Evolutionary conservation across 2,113 vertebrate species (phyloP).

Genomic region (Grammomys surdaster): DNA sequence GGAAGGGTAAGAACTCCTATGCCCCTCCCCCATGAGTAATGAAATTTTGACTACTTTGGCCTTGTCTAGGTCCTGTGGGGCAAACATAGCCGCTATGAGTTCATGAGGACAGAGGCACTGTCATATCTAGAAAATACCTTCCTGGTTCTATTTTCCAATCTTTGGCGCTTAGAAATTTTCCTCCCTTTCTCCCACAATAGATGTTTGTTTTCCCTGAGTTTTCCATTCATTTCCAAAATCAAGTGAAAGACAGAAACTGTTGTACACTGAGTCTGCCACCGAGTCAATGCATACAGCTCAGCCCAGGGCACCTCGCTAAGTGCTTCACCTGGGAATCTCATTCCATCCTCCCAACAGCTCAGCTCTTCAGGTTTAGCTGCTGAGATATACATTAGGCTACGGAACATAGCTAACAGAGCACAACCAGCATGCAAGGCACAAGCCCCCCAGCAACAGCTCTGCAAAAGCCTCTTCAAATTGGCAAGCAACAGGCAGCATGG

Average conservation of each 20-base stretch:
- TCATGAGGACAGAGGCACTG: not conserved
- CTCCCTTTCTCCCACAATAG: not conserved
- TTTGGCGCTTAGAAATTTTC: not conserved
- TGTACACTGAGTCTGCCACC: not conserved
- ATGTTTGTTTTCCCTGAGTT: constrained; percentile 1
- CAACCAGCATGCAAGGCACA: not conserved
- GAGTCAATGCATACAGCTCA: rapidly evolving
- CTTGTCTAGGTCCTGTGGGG: not conserved
- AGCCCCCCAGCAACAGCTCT: not conserved
- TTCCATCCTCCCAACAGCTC: not conserved
- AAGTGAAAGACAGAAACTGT: not conserved
- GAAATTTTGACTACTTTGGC: no score
- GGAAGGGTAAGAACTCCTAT: not conserved
- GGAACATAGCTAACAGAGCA: not conserved
- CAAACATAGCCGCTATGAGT: not conserved
- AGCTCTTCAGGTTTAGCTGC: not conserved
- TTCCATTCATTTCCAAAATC: not conserved
- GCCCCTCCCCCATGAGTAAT: not conserved
- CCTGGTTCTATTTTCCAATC: not conserved
- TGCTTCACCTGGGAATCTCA: not conserved
- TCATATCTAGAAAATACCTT: not conserved
- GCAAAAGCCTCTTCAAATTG: not conserved
- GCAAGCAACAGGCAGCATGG: not conserved
- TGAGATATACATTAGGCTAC: not conserved
- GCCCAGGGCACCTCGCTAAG: not conserved